Evolutionary conservation across 2,797 vertebrate species (phyloP).

Genomic region (Sebastolobus altivelis): DNA sequence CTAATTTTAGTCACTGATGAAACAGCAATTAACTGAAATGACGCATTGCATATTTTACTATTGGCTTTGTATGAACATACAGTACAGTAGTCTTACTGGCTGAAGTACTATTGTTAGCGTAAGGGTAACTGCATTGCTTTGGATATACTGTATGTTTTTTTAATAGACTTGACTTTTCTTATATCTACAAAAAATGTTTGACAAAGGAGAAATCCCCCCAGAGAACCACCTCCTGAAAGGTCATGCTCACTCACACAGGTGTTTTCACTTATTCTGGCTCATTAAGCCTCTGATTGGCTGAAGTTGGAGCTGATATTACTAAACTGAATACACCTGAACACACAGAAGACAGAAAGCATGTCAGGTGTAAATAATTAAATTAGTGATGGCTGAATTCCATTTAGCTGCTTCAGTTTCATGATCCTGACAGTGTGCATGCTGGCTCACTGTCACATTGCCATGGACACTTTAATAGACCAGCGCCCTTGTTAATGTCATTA

Average conservation of each 20-base stretch:
- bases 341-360: neutral
- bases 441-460: neutral
- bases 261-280: neutral
- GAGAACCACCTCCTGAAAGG: neutral
- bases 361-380: neutral
- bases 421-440: neutral
- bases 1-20: slow-evolving; percentile 5
- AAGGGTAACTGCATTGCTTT: neutral
- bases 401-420: neutral
- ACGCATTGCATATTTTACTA: neutral
- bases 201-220: neutral
- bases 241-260: neutral
- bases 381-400: neutral
- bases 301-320: neutral
- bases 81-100: neutral
- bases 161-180: neutral
- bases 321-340: neutral
- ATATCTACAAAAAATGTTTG: neutral
- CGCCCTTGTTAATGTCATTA: neutral
- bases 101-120: neutral
- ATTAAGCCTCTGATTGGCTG: neutral
- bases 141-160: neutral
- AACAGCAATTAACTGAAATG: slow-evolving; percentile 18
- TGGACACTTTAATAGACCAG: neutral
- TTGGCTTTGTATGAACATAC: neutral